These are phyloP conservation scores for Alosa alosa DNA, from an alignment of 2,113 vertebrate species.

Conservation along the genomic window DNA sequence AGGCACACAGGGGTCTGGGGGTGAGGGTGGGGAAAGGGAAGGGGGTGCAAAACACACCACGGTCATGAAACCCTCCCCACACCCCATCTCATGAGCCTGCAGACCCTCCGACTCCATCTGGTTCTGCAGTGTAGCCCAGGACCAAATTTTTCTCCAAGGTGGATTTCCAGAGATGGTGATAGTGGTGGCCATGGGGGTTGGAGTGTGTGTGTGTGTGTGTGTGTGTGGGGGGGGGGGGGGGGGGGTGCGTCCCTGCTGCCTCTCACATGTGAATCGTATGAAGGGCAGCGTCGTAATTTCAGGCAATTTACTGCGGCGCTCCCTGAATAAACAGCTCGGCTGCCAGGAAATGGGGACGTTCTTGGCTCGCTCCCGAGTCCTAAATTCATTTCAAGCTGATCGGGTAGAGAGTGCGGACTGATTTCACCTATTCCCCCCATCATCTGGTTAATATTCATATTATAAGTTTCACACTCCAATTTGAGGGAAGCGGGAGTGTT, in stretches of 20 bases:
- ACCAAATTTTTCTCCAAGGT: constrained; percentile 21
- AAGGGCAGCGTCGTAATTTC: constrained; percentile 22
- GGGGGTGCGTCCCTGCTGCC: background rate
- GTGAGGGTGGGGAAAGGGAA: background rate
- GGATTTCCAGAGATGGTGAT: constrained; percentile 22
- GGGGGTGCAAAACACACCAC: background rate
- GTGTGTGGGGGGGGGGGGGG: too few relatives aligned
- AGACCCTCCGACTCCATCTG: background rate
- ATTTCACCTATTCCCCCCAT: constrained; percentile 31
- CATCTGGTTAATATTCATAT: constrained; percentile 38
- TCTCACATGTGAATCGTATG: constrained; percentile 14
- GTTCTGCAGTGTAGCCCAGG: constrained; percentile 29
- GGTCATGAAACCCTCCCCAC: background rate
- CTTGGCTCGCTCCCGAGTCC: constrained; percentile 30
- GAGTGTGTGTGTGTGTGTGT: background rate
- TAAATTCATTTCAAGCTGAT: constrained; percentile 38
- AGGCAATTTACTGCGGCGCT: constrained; percentile 25
- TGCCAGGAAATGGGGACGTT: constrained; percentile 46
- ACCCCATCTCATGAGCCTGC: background rate
- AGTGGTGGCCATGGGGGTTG: background rate
- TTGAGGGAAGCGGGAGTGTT: background rate
- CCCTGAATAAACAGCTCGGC: constrained; percentile 44
- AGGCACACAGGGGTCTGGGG: constrained; percentile 39
- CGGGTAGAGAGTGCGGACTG: constrained; percentile 32
- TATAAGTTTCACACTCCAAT: constrained; percentile 31